Evolutionary conservation across 2,888 invertebrate genomes (phyloP).

Genomic region (Allolobophora icterica): DNA sequence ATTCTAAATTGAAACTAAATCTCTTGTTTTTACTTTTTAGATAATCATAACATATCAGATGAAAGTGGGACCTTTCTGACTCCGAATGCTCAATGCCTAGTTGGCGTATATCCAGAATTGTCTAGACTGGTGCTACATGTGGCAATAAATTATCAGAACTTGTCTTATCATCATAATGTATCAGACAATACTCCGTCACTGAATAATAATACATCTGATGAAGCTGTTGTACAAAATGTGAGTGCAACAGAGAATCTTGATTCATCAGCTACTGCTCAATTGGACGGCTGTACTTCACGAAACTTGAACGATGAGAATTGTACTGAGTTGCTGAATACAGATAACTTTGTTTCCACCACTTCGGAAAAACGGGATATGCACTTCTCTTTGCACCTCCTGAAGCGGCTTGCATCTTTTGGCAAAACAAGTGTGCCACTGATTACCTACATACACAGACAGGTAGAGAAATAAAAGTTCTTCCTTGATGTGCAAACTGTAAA

Average conservation of each 20-base stretch:
- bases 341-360: background rate
- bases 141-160: background rate
- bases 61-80: background rate
- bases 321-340: background rate
- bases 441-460: slow-evolving; percentile 4
- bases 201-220: background rate
- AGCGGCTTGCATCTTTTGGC: background rate
- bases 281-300: background rate
- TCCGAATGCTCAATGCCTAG: background rate
- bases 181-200: background rate
- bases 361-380: background rate
- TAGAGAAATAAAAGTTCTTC: background rate
- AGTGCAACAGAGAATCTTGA: background rate
- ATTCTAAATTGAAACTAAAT: background rate
- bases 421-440: slow-evolving; percentile 1
- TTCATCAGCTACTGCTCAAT: background rate
- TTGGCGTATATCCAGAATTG: slow-evolving; percentile 18
- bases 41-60: background rate
- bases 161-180: background rate
- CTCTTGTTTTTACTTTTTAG: background rate
- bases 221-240: background rate
- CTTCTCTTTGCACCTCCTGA: background rate
- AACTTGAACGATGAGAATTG: background rate
- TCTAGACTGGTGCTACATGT: slow-evolving; percentile 22
- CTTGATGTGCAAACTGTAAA: background rate